Conservation (phyloP, 2,797 vertebrate genomes). For the Spinus pinus region DNA sequence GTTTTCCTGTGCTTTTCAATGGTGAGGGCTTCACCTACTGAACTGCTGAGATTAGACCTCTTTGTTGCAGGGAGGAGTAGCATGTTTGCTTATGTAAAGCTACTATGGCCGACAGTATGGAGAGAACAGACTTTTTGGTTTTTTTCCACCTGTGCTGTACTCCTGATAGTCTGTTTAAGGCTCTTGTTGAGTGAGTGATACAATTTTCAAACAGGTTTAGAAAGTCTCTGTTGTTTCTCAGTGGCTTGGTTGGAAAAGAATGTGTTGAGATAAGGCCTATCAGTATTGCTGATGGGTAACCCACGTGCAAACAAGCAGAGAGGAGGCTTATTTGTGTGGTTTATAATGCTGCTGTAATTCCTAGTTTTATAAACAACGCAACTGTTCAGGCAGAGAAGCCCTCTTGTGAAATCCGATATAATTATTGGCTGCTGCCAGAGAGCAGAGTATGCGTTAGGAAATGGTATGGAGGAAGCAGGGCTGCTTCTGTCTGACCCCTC, state of each 20-base stretch:
- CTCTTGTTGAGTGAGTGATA: not conserved
- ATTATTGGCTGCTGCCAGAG: not conserved
- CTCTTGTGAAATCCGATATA: not conserved
- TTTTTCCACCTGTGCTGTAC: not conserved
- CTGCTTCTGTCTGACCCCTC: not conserved
- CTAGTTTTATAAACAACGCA: not conserved
- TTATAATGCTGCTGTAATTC: not conserved
- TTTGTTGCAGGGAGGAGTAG: not conserved
- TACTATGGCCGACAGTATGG: not conserved
- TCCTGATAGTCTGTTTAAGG: not conserved
- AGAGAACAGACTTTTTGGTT: not conserved
- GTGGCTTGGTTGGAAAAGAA: not conserved
- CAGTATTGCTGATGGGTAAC: rapidly evolving
- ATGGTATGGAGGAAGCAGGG: not conserved
- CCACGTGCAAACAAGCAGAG: not conserved
- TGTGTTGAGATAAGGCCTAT: not conserved
- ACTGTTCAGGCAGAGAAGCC: not conserved
- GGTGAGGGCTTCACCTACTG: not conserved
- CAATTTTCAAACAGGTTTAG: not conserved
- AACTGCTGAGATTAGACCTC: not conserved
- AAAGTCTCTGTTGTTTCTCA: not conserved
- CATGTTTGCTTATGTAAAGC: not conserved
- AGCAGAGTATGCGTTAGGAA: not conserved
- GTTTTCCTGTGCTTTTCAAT: not conserved
- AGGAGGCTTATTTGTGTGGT: not conserved